Evolutionary conservation across 2,888 invertebrate genomes (phyloP).

Genomic region (Lacanobia wlatinum): DNA sequence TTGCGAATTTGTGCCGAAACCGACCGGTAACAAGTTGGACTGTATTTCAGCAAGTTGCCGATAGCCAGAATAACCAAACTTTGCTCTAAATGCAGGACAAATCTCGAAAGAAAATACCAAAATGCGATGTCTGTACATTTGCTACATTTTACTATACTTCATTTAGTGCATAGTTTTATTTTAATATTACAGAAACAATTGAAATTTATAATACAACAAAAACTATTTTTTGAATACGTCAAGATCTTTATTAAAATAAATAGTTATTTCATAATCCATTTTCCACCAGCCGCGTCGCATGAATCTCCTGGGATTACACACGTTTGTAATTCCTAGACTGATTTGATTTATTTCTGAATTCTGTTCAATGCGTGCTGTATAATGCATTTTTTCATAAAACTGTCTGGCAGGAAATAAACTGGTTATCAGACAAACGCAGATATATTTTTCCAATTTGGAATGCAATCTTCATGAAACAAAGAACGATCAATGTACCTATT

Average conservation of each 20-base stretch:
- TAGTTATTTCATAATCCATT: background rate
- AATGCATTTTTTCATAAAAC: background rate
- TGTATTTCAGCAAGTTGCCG: slow-evolving; percentile 88
- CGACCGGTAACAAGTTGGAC: slow-evolving; percentile 88
- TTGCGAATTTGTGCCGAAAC: slow-evolving; percentile 85
- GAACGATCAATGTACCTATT: fast-evolving
- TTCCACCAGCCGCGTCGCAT: background rate
- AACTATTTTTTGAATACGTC: too few relatives aligned
- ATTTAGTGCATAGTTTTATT: too few relatives aligned
- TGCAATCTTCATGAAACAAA: background rate
- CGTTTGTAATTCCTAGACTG: slow-evolving; percentile 36
- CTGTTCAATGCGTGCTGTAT: background rate
- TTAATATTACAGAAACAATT: too few relatives aligned
- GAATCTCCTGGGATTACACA: background rate
- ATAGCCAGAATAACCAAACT: slow-evolving; percentile 74
- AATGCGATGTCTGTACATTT: too few relatives aligned
- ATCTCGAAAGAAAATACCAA: background rate
- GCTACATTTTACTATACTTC: too few relatives aligned
- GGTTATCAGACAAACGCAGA: background rate
- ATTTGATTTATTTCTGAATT: slow-evolving; percentile 37
- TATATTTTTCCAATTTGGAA: background rate
- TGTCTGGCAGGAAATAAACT: background rate
- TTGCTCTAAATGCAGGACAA: slow-evolving; percentile 2
- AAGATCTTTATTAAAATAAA: background rate
- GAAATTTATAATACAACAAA: too few relatives aligned